Evolutionary conservation across 2,888 invertebrate species (phyloP).

Genomic region (Tetropium fuscum): DNA sequence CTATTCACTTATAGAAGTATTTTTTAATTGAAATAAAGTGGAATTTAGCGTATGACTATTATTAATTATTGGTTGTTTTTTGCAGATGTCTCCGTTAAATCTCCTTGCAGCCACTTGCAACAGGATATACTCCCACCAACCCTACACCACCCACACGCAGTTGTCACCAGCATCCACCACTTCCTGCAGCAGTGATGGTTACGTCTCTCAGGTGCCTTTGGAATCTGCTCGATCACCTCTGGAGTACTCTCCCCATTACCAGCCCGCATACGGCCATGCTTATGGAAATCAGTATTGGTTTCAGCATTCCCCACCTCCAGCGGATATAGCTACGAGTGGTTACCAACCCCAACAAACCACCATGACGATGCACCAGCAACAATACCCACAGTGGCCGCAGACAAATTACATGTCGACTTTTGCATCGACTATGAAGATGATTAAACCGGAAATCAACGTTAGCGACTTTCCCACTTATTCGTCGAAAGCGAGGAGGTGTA

Average conservation of each 20-base stretch:
- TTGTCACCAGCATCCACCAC: slow-evolving; percentile 60
- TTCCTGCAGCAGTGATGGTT: slow-evolving; percentile 61
- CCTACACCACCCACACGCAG: slow-evolving; percentile 57
- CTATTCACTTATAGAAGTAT: not conserved
- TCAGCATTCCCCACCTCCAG: slow-evolving; percentile 62
- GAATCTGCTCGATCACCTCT: slow-evolving; percentile 58
- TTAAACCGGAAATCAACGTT: slow-evolving; percentile 62
- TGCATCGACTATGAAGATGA: slow-evolving; percentile 59
- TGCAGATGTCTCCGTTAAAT: slow-evolving; percentile 62
- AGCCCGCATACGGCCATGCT: slow-evolving; percentile 51
- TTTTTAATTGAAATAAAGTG: not conserved
- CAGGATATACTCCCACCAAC: slow-evolving; percentile 58
- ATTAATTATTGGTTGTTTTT: slow-evolving; percentile 33
- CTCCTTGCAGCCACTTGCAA: slow-evolving; percentile 62
- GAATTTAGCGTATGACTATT: not conserved
- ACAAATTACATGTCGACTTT: slow-evolving; percentile 63
- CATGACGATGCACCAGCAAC: slow-evolving; percentile 62
- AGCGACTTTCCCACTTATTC: slow-evolving; percentile 58
- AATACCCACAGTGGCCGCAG: slow-evolving; percentile 67
- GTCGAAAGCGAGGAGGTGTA: slow-evolving; percentile 75
- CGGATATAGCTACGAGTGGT: slow-evolving; percentile 61
- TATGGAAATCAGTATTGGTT: slow-evolving; percentile 63
- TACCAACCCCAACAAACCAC: slow-evolving; percentile 68
- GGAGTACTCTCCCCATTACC: slow-evolving; percentile 63
- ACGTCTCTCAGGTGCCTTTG: slow-evolving; percentile 57